These are phyloP conservation scores for Harpagoxenus sublaevis DNA, from an alignment of 2,888 invertebrate species.

Conservation along the genomic window DNA sequence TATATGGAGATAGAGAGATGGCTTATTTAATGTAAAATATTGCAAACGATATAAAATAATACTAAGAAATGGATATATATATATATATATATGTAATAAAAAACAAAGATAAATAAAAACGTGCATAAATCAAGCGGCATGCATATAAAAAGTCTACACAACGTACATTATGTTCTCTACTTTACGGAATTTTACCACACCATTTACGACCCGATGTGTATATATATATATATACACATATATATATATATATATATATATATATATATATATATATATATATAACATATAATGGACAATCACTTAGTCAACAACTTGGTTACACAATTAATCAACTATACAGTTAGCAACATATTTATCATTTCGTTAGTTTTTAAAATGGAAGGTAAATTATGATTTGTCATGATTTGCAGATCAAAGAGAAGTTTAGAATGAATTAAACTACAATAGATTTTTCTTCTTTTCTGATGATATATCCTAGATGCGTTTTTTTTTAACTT, in stretches of 20 bases:
- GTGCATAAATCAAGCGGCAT: slow-evolving; percentile 69
- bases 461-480: slow-evolving; percentile 18
- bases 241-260: too few species aligned
- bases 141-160: slow-evolving; percentile 71
- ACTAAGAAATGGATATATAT: slow-evolving; percentile 55
- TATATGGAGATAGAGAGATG: slow-evolving; percentile 28
- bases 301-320: slow-evolving; percentile 41
- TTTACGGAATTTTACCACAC: slow-evolving; percentile 61
- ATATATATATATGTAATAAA: slow-evolving; percentile 40
- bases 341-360: slow-evolving; percentile 39
- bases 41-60: slow-evolving; percentile 42
- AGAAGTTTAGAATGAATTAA: slow-evolving; percentile 9
- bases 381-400: slow-evolving; percentile 30
- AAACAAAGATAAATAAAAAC: slow-evolving; percentile 49
- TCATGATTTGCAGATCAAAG: slow-evolving; percentile 30
- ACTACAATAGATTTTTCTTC: slow-evolving; percentile 20
- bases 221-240: too few species aligned
- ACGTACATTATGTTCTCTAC: slow-evolving; percentile 71
- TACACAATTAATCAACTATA: slow-evolving; percentile 46
- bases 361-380: slow-evolving; percentile 36
- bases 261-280: too few species aligned
- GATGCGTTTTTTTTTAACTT: neutral
- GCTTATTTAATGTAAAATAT: slow-evolving; percentile 34
- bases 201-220: slow-evolving; percentile 48
- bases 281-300: slow-evolving; percentile 49